These are phyloP conservation scores for Caranx ignobilis DNA, from an alignment of 2,113 vertebrate genomes.

Conservation along the genomic window DNA sequence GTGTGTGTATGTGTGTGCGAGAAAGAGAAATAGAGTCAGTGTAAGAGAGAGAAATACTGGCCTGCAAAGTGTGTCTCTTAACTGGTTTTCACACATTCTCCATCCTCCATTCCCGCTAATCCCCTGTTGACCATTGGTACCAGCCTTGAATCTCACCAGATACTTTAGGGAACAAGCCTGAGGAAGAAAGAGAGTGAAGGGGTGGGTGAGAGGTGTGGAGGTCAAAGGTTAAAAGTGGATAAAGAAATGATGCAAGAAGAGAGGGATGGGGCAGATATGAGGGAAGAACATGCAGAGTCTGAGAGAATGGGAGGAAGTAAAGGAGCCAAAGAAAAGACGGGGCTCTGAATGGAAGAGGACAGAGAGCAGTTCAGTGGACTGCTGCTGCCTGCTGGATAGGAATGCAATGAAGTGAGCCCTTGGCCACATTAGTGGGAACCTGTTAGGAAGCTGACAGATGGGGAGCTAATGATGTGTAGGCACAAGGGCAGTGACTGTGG, in stretches of 20 bases:
- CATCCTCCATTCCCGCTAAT: conserved; percentile 65
- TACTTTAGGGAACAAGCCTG: conserved; percentile 48
- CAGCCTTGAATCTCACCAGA: conserved; percentile 54
- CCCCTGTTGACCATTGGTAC: conserved; percentile 66
- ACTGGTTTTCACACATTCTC: conserved; percentile 74
- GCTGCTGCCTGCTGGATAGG: conserved; percentile 52
- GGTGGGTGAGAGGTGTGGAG: conserved; percentile 25
- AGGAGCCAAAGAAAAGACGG: not conserved
- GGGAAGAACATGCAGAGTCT: not conserved
- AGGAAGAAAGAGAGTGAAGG: conserved; percentile 15
- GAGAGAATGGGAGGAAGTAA: not conserved
- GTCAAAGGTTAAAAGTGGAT: conserved; percentile 48
- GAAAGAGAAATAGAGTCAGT: not conserved
- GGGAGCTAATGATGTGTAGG: conserved; percentile 79
- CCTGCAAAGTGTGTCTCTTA: conserved; percentile 52
- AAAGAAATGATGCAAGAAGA: conserved; percentile 1
- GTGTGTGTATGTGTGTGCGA: not conserved
- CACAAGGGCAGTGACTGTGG: conserved; percentile 71
- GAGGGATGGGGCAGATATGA: not conserved
- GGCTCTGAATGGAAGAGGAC: not conserved
- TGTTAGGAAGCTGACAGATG: conserved; percentile 82
- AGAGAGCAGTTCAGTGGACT: not conserved
- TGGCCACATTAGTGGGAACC: conserved; percentile 76
- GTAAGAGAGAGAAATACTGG: conserved; percentile 27
- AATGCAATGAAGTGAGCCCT: conserved; percentile 70